Evolutionary conservation across 30 jellyfish, hydroid and myxozoan species (phyloP).

Genomic region (Aurelia aurita): DNA sequence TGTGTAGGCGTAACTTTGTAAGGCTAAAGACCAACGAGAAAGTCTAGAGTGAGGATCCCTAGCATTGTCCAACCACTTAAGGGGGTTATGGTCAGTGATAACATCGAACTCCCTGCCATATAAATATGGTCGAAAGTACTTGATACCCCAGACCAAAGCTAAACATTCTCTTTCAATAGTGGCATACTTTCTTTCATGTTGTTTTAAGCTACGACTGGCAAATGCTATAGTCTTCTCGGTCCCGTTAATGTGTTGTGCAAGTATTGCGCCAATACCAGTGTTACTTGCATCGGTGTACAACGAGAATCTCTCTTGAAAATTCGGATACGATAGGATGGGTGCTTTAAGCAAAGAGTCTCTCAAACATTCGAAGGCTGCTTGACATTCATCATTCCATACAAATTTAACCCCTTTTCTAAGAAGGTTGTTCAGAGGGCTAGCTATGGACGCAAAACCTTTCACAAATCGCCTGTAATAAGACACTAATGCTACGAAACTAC

Average conservation of each 20-base stretch:
- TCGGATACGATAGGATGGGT: conserved; percentile 65
- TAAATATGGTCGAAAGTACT: conserved; percentile 62
- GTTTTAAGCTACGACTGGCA: conserved; percentile 56
- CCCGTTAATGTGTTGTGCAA: conserved; percentile 62
- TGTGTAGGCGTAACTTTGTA: conserved; percentile 36
- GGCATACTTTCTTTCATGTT: conserved; percentile 48
- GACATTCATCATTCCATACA: conserved; percentile 55
- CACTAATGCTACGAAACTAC: conserved; percentile 55
- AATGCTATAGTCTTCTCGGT: conserved; percentile 41
- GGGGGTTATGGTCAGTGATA: conserved; percentile 59
- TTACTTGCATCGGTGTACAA: conserved; percentile 56
- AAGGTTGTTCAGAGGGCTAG: conserved; percentile 50
- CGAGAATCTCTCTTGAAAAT: conserved; percentile 22
- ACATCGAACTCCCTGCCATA: conserved; percentile 53
- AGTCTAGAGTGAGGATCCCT: conserved; percentile 57
- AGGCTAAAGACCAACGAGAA: conserved; percentile 60
- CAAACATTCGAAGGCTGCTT: conserved; percentile 59
- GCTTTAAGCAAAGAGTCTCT: conserved; percentile 44
- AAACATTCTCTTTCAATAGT: conserved; percentile 43
- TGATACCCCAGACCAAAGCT: conserved; percentile 64
- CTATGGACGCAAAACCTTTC: conserved; percentile 56
- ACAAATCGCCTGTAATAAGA: conserved; percentile 48
- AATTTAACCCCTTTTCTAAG: neutral
- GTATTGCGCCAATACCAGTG: conserved; percentile 50
- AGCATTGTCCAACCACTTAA: conserved; percentile 58